phyloP scores from a whole-genome alignment of 2,888 invertebrate genomes.

The Ceriagrion tenellum region DNA sequence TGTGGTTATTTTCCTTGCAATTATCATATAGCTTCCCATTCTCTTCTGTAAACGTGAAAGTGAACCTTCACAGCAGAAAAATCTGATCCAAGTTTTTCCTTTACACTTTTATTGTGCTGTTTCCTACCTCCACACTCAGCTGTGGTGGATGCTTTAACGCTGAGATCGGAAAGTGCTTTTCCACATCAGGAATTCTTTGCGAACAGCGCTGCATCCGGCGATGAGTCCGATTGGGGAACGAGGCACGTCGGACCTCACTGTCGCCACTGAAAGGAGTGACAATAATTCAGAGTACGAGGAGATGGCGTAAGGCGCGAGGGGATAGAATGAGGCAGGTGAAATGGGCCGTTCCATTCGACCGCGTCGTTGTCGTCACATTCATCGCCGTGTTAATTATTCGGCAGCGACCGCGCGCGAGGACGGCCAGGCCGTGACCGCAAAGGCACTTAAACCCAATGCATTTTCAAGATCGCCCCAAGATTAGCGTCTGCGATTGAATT shows the following conservation, averaged over 20 bases:
- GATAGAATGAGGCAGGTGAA: neutral
- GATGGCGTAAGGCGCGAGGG: neutral
- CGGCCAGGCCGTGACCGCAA: neutral
- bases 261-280: neutral
- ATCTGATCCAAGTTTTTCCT: too few species aligned
- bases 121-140: too few species aligned
- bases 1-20: too few species aligned
- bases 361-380: neutral
- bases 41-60: too few species aligned
- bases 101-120: too few species aligned
- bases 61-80: too few species aligned
- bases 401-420: neutral
- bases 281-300: neutral
- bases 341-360: neutral
- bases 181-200: too few species aligned
- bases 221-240: neutral
- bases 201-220: too few species aligned
- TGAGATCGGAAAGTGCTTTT: too few species aligned
- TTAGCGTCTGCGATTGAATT: conserved; percentile 28
- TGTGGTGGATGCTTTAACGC: too few species aligned
- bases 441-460: neutral
- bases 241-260: neutral
- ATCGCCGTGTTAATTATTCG: conserved; percentile 19
- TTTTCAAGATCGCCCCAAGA: conserved; percentile 31
- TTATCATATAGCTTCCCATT: too few species aligned